Evolutionary conservation across 2,888 invertebrate species (phyloP), one percentile per base, ranked within the genome.

Genomic region (Zaprionus obscuricornis): DNA sequence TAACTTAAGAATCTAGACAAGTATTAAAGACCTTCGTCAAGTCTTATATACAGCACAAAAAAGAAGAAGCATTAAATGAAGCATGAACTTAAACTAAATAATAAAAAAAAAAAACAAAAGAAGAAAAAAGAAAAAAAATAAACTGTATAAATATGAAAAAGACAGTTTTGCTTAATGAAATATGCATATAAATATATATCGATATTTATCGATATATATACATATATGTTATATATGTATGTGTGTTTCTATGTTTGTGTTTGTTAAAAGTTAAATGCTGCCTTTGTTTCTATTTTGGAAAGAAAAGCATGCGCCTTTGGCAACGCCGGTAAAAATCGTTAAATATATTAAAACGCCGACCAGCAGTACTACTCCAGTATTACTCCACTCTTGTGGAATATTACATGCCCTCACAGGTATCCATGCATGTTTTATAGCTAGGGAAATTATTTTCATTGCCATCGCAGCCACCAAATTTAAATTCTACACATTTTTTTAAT

Each of bases 381-480:
- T n/a, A n/a, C n/a, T n/a, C n/a, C n/a, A n/a, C n/a, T n/a, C n/a
- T n/a, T n/a, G n/a, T n/a, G n/a, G n/a, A n/a, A n/a, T n/a, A n/a
- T n/a, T n/a, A 88, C 88, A 88, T 88, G 77, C 91, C 91, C 71
- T 89, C 84, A 69, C 92, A 92, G 59, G 89, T 89, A 29, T 88
- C 87, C 89, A 91, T 89, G 74, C 92, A 92, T 46, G 90, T 89
- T 63, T 91, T 90, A 66, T 90, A 88, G 56, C 90, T 90, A 51
- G 88, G 67, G 81, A 92, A 92, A 66, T 92, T 92, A 76, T 92
- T 92, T 54, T 89, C 90, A 69, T 92, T 92, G 60, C 92, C 92
- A 75, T 91, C 91, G 70, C 92, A 92, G 47, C 92, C 92, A 2
- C 92, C 92, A 64, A 91, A 92, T 65, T 91, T 91, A 79, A 92